A percentile compares a stretch with the other conserved stretches of the same genome.
Conservation (phyloP, 2,113 vertebrate species). For the Bettongia penicillata region DNA sequence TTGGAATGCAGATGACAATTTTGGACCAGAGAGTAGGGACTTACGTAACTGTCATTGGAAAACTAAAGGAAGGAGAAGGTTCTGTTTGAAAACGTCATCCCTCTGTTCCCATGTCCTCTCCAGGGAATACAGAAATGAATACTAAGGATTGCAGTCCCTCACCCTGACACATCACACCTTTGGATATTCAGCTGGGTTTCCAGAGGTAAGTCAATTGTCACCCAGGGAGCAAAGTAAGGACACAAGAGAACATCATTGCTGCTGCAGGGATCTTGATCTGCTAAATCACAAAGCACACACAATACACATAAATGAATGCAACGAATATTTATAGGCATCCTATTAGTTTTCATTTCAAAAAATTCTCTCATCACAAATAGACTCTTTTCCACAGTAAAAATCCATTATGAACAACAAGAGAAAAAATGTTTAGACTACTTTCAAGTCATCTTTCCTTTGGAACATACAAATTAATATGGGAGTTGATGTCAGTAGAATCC, state of each 20-base stretch:
- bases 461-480: slow-evolving; percentile 48
- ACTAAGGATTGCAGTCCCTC: not conserved
- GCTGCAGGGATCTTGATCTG: slow-evolving; percentile 4
- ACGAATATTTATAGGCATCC: slow-evolving; percentile 39
- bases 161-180: accelerated
- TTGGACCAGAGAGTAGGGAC: not conserved
- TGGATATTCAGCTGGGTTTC: not conserved
- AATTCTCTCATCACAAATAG: slow-evolving; percentile 18
- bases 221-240: not conserved
- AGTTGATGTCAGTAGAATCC: slow-evolving; percentile 8
- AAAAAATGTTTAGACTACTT: not conserved
- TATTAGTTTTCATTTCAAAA: slow-evolving; percentile 50
- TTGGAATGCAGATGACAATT: not conserved
- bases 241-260: not conserved
- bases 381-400: slow-evolving; percentile 33
- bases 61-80: not conserved
- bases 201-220: slow-evolving; percentile 11
- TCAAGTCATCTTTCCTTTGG: slow-evolving; percentile 39
- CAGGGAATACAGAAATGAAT: not conserved
- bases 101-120: not conserved
- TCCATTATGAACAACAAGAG: slow-evolving; percentile 1
- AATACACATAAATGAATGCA: not conserved
- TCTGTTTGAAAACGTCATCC: slow-evolving; percentile 32
- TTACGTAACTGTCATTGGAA: not conserved
- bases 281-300: slow-evolving; percentile 23